Evolutionary conservation across 1,140 invertebrate species (phyloP).

Genomic region (Eciton burchellii): DNA sequence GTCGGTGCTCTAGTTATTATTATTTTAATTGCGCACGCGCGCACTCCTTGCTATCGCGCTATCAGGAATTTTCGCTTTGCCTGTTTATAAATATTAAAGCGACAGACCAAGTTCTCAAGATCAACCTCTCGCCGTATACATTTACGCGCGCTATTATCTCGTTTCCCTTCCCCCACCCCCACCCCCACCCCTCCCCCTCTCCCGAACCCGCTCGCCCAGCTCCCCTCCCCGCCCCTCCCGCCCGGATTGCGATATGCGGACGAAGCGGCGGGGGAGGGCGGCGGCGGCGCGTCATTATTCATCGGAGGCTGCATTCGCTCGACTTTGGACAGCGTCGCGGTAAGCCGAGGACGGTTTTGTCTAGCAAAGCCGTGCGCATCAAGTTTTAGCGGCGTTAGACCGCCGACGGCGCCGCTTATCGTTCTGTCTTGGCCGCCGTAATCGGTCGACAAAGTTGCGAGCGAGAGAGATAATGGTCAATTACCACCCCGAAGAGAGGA

Average conservation of each 20-base stretch:
- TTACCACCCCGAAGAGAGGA: conserved; percentile 35
- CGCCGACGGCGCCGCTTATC: conserved; percentile 32
- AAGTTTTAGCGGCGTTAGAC: neutral
- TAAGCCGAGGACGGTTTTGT: neutral
- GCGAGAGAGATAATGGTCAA: conserved; percentile 43
- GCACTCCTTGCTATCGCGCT: neutral
- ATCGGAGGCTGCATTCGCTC: conserved; percentile 2
- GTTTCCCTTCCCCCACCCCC: too few relatives aligned
- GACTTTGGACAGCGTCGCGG: neutral
- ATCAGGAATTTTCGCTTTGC: neutral
- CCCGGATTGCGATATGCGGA: neutral
- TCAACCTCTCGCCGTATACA: neutral
- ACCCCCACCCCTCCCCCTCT: too few relatives aligned
- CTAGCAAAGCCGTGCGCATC: neutral
- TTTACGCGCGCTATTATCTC: neutral
- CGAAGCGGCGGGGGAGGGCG: too few relatives aligned
- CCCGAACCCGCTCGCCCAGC: too few relatives aligned
- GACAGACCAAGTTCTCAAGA: conserved; percentile 25
- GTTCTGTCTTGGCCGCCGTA: neutral
- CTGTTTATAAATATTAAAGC: conserved; percentile 44
- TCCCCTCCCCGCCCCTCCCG: too few relatives aligned
- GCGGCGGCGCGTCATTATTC: neutral
- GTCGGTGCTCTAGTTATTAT: too few relatives aligned
- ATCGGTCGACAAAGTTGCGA: conserved; percentile 26
- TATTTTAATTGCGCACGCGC: neutral